phyloP scores from a whole-genome alignment of 2,797 vertebrate genomes.

The Labroides dimidiatus region DNA sequence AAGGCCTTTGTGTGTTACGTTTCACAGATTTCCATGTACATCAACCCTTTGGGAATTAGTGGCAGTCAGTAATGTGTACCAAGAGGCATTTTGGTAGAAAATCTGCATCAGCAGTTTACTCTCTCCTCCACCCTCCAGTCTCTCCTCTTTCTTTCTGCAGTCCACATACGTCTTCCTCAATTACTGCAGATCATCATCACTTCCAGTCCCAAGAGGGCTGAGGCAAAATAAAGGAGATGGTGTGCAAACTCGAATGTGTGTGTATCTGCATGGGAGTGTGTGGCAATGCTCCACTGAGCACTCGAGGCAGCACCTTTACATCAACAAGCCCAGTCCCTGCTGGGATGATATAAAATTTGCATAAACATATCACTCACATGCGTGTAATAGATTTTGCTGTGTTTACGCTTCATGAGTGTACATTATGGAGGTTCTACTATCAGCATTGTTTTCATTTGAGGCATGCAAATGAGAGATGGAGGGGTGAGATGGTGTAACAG shows the following conservation, averaged over 20 bases:
- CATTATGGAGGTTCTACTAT: slow-evolving; percentile 20
- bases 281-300: slow-evolving; percentile 38
- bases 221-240: slow-evolving; percentile 62
- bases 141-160: slow-evolving; percentile 49
- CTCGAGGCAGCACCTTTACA: slow-evolving; percentile 36
- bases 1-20: neutral
- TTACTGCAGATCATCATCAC: slow-evolving; percentile 79
- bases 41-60: slow-evolving; percentile 17
- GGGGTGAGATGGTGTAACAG: slow-evolving; percentile 2
- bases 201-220: slow-evolving; percentile 60
- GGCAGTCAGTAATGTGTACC: slow-evolving; percentile 45
- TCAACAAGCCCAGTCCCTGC: slow-evolving; percentile 24
- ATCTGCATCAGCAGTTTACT: slow-evolving; percentile 72
- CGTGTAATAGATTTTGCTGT: slow-evolving; percentile 54
- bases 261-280: neutral
- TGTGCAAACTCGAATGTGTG: slow-evolving; percentile 26
- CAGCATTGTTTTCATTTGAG: slow-evolving; percentile 58
- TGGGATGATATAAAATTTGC: slow-evolving; percentile 53
- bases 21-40: slow-evolving; percentile 29
- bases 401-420: slow-evolving; percentile 21
- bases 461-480: slow-evolving; percentile 48
- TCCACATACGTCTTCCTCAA: slow-evolving; percentile 74
- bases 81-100: slow-evolving; percentile 47
- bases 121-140: slow-evolving; percentile 37
- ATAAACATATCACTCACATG: slow-evolving; percentile 55